Percentiles rank a stretch among this genome's conserved stretches.
Conservation (phyloP, 2,113 vertebrate species). For the Aplodontia rufa region DNA sequence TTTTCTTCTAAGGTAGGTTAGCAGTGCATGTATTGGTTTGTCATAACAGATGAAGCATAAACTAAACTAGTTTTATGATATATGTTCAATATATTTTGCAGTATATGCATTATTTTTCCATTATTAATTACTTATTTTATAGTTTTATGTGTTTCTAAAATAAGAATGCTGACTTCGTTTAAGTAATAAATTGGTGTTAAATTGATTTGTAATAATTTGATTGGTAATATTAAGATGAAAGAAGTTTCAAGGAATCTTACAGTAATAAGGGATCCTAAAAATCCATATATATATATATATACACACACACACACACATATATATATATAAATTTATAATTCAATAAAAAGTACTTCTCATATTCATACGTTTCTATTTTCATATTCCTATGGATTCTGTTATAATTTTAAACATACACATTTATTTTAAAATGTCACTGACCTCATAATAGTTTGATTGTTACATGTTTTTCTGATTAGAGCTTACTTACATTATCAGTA, state of each 20-base stretch:
- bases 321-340: neutral
- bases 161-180: neutral
- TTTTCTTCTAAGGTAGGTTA: neutral
- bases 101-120: neutral
- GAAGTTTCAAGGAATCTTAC: neutral
- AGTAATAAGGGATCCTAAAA: neutral
- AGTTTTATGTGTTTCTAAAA: neutral
- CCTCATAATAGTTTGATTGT: neutral
- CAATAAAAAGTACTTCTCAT: neutral
- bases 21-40: neutral
- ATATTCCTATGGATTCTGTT: neutral
- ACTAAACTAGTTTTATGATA: neutral
- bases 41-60: neutral
- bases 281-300: too few relatives aligned
- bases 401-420: neutral
- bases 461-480: neutral
- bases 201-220: conserved; percentile 20
- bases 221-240: neutral
- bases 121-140: neutral
- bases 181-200: neutral
- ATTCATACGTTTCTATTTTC: neutral
- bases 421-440: neutral
- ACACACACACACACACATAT: too few relatives aligned
- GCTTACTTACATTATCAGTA: neutral
- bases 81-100: neutral